A percentile compares a stretch with the other conserved stretches of the same genome.
phyloP scores from a whole-genome alignment of 2,888 invertebrate genomes.

The Tinea semifulvella region DNA sequence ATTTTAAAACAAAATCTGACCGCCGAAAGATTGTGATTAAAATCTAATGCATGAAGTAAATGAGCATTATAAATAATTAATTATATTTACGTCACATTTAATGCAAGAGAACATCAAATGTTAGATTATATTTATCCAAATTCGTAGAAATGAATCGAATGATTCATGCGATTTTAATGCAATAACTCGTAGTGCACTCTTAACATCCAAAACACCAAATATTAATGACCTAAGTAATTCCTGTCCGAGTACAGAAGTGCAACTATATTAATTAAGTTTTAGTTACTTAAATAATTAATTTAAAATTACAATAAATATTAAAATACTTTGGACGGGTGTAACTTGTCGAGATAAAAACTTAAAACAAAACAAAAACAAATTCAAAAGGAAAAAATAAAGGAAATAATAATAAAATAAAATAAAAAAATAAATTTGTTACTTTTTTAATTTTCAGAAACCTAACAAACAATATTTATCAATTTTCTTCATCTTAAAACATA shows the following conservation, averaged over 20 bases:
- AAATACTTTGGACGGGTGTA: conserved; percentile 65
- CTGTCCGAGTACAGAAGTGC: conserved; percentile 46
- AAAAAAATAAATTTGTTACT: conserved; percentile 59
- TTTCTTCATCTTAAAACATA: conserved; percentile 65
- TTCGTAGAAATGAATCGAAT: conserved; percentile 42
- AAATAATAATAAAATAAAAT: conserved; percentile 43
- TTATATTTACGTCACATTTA: conserved; percentile 43
- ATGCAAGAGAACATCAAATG: conserved; percentile 37
- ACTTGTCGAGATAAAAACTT: conserved; percentile 42
- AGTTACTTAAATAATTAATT: conserved; percentile 58
- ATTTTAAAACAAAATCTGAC: not conserved
- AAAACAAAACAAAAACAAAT: conserved; percentile 25
- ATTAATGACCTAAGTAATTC: conserved; percentile 35
- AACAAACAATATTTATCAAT: conserved; percentile 66
- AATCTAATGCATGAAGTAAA: conserved; percentile 36
- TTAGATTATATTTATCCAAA: conserved; percentile 41
- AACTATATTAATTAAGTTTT: conserved; percentile 44
- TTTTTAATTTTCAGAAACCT: conserved; percentile 68
- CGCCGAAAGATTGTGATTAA: not conserved
- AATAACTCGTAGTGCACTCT: conserved; percentile 40
- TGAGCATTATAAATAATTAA: conserved; percentile 33
- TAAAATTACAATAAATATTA: conserved; percentile 59
- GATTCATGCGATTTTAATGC: conserved; percentile 24
- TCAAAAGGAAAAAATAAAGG: conserved; percentile 29
- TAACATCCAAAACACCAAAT: conserved; percentile 53